Evolutionary conservation across 2,888 invertebrate species (phyloP).

Genomic region (Cephus nigrinus): DNA sequence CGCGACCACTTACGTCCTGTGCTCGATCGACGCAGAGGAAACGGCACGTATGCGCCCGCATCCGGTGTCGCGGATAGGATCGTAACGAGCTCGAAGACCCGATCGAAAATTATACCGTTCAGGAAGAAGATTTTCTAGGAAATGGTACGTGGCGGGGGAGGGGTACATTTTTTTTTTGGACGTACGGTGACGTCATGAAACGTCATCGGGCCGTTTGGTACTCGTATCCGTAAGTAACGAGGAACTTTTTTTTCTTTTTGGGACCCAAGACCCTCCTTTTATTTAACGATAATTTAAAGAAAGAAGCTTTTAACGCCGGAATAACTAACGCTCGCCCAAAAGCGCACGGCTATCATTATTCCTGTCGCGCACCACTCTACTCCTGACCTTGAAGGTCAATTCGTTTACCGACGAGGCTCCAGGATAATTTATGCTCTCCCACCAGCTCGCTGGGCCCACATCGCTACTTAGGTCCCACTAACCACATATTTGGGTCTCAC

Average conservation of each 20-base stretch:
- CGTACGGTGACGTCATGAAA: accelerated
- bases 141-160: too few species aligned
- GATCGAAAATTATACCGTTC: too few species aligned
- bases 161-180: too few species aligned
- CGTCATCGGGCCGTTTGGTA: too few species aligned
- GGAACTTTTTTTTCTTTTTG: too few species aligned
- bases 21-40: conserved; percentile 33
- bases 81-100: too few species aligned
- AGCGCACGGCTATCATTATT: conserved; percentile 36
- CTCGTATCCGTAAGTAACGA: too few species aligned
- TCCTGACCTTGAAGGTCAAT: conserved; percentile 37
- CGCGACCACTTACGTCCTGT: not conserved
- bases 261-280: too few species aligned
- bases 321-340: conserved; percentile 34
- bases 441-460: not conserved
- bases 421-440: conserved; percentile 21
- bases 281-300: conserved; percentile 15
- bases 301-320: conserved; percentile 26
- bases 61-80: not conserved
- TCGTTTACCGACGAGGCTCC: conserved; percentile 27
- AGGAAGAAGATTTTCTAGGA: too few species aligned
- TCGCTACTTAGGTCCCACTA: too few species aligned
- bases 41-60: conserved; percentile 17
- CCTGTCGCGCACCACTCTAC: conserved; percentile 38
- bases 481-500: conserved; percentile 7